Evolutionary conservation across 2,888 invertebrate genomes (phyloP), one percentile per base, ranked within the genome.

Genomic region (Strigamia maritima): DNA sequence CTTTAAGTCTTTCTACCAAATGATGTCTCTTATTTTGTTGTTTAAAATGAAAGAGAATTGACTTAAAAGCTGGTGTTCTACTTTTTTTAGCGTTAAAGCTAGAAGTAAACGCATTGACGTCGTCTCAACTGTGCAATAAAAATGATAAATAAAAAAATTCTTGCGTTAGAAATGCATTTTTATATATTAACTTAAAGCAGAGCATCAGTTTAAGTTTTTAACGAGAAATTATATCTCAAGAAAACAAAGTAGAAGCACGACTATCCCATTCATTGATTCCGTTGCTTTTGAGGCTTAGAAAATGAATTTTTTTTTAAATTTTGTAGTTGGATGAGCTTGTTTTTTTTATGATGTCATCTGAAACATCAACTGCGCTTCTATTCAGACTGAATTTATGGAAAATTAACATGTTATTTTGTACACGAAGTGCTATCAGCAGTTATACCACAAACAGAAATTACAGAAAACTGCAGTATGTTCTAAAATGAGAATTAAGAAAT

Each of bases 1-100:
- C 70, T 26, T 19, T 70, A 70, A 70, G 24, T 26, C 70, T 70
- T 70, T 70, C 28, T 28, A 10, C 28, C 26, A 70, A 70, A 28
- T 70, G 70, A 70, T 70, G 70, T 70, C 70, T 28, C 28, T 70
- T 70, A 28, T 70, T 70, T 70, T 70, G 24, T 28, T 70, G 70
- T 70, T 16, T 14, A 70, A 14, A 70, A 70, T 70, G 24, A 26
- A 70, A 35, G 35, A 35, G 35, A 24, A 70, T 70, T 26, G 70
- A 26, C 28, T 70, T 28, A 70, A 70, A 54, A 19, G 54, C 54
- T 54, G 54, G 54, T 54, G 19, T 54, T 54, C 54, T 19, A 54
- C 54, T 54, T 54, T 70, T 70, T 70, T 10, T 28, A 70, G 28
- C 3, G 70, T 70, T n/a, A 70, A 70, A n/a, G 54, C 54, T 19